Conservation (phyloP, 2,113 vertebrate species). For the Seriola rivoliana region DNA sequence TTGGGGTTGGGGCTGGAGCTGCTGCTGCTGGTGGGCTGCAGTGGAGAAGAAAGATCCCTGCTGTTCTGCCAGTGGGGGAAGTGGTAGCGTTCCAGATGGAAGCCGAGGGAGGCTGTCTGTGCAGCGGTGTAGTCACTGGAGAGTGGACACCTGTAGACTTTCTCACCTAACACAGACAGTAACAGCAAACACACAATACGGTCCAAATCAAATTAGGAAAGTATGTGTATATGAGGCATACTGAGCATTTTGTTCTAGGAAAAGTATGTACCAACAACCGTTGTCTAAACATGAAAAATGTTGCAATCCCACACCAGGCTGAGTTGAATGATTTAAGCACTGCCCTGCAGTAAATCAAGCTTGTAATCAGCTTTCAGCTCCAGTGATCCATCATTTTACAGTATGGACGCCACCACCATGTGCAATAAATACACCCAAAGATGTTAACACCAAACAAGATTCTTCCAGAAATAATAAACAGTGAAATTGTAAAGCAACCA, state of each 20-base stretch:
- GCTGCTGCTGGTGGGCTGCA: constrained; percentile 84
- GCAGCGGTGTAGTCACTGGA: constrained; percentile 91
- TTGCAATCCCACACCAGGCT: constrained; percentile 95
- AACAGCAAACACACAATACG: constrained; percentile 49
- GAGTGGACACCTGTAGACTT: constrained; percentile 93
- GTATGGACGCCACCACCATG: constrained; percentile 93
- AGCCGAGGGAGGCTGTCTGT: constrained; percentile 91
- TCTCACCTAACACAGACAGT: constrained; percentile 88
- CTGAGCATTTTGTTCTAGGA: constrained; percentile 59
- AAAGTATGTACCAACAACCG: constrained; percentile 92
- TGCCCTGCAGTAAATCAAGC: constrained; percentile 99
- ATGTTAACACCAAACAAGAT: constrained; percentile 94
- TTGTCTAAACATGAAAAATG: constrained; percentile 96
- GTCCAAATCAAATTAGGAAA: constrained; percentile 63
- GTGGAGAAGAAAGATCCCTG: constrained; percentile 83
- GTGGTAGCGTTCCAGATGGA: constrained; percentile 92
- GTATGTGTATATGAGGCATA: constrained; percentile 44
- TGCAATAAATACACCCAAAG: constrained; percentile 96
- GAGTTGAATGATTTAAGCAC: constrained; percentile 99
- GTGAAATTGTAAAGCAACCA: constrained; percentile 74
- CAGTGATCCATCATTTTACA: constrained; percentile 97
- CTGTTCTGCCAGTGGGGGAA: constrained; percentile 90
- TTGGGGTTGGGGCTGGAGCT: constrained; percentile 86
- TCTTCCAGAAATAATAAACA: constrained; percentile 96
- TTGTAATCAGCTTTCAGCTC: constrained; percentile 99